A percentile compares a stretch with the other conserved stretches of the same genome.
These are phyloP conservation scores for Riptortus pedestris DNA, from an alignment of 1,140 invertebrate species.

Conservation along the genomic window DNA sequence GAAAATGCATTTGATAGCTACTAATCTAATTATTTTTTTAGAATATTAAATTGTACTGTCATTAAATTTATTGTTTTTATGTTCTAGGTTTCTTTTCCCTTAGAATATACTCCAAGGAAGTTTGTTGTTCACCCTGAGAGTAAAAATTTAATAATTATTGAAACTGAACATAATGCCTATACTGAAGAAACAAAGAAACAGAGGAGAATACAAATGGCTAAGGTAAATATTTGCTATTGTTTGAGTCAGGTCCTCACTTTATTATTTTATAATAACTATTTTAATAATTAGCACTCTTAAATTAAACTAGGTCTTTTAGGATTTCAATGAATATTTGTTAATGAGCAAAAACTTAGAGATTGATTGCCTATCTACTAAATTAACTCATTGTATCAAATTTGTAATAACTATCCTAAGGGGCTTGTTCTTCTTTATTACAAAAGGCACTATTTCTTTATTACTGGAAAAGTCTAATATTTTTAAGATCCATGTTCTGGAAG, in stretches of 20 bases:
- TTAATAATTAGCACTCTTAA: slow-evolving; percentile 36
- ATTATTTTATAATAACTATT: background rate
- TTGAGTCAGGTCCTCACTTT: too few relatives aligned
- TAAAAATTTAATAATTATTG: slow-evolving; percentile 84
- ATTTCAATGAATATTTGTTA: too few relatives aligned
- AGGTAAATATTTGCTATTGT: slow-evolving; percentile 38
- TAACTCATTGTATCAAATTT: too few relatives aligned
- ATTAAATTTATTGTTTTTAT: too few relatives aligned
- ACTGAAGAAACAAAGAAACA: slow-evolving; percentile 94
- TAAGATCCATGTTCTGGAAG: too few relatives aligned
- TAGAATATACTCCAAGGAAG: slow-evolving; percentile 92
- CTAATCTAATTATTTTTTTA: background rate
- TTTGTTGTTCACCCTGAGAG: slow-evolving; percentile 89
- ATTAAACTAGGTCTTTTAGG: too few relatives aligned
- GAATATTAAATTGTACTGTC: background rate
- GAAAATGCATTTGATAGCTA: background rate
- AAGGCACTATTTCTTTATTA: too few relatives aligned
- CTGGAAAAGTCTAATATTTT: too few relatives aligned
- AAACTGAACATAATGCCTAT: slow-evolving; percentile 98
- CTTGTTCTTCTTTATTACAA: too few relatives aligned
- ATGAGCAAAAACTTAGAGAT: too few relatives aligned
- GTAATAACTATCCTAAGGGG: too few relatives aligned
- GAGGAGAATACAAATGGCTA: slow-evolving; percentile 66
- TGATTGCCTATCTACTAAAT: too few relatives aligned
- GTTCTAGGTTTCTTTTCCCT: slow-evolving; percentile 57